These are phyloP conservation scores for Drosophila mimica DNA, from an alignment of 2,888 invertebrate species.

Conservation along the genomic window DNA sequence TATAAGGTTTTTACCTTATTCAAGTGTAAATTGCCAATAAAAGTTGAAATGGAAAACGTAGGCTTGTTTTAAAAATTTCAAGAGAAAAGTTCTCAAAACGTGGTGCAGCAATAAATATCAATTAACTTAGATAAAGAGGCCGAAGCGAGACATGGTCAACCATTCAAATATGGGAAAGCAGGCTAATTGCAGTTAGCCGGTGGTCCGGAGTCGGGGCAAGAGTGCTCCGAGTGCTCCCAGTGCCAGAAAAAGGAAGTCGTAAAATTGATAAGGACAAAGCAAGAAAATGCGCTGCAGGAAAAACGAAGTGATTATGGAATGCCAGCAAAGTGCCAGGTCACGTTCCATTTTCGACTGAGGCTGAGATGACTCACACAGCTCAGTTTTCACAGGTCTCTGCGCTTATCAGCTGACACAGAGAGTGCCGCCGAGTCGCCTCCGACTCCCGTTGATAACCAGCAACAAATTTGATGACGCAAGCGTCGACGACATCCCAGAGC, in stretches of 20 bases:
- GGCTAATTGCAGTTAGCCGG: slow-evolving; percentile 71
- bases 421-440: slow-evolving; percentile 17
- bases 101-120: slow-evolving; percentile 73
- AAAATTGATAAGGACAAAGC: slow-evolving; percentile 68
- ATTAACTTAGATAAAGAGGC: slow-evolving; percentile 66
- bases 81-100: slow-evolving; percentile 55
- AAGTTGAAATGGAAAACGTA: slow-evolving; percentile 14
- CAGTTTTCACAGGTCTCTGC: slow-evolving; percentile 11
- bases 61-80: not conserved
- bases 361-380: slow-evolving; percentile 63
- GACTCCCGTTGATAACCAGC: slow-evolving; percentile 60
- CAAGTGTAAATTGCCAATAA: slow-evolving; percentile 23
- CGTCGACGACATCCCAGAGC: slow-evolving; percentile 26
- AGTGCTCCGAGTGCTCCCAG: not conserved
- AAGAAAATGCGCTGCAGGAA: slow-evolving; percentile 43
- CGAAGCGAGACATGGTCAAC: slow-evolving; percentile 41
- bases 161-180: slow-evolving; percentile 41
- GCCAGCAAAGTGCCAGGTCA: slow-evolving; percentile 70
- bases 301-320: slow-evolving; percentile 54
- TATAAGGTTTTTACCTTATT: not conserved
- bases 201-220: slow-evolving; percentile 48
- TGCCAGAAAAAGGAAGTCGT: slow-evolving; percentile 71
- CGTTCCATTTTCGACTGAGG: slow-evolving; percentile 57
- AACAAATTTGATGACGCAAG: slow-evolving; percentile 77
- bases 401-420: slow-evolving; percentile 55